Percentiles rank a stretch among this genome's conserved stretches.
Conservation (phyloP, 2,797 vertebrate species). For the Acropternis orthonyx region DNA sequence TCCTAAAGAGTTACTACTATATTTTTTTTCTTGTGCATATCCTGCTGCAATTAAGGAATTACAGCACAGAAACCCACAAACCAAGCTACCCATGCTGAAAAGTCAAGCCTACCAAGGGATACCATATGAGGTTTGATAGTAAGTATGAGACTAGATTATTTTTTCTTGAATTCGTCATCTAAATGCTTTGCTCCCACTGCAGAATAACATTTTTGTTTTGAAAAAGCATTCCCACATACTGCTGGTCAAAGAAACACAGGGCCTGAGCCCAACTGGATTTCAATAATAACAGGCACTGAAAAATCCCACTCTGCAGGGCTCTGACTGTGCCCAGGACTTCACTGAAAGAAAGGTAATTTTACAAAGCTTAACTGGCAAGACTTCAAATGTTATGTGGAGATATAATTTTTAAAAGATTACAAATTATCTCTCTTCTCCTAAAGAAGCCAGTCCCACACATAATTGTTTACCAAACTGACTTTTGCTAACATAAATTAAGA, state of each 20-base stretch:
- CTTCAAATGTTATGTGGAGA: background rate
- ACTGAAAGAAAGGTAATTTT: background rate
- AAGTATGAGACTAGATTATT: background rate
- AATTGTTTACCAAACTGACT: background rate
- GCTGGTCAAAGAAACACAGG: background rate
- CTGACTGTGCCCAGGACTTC: background rate
- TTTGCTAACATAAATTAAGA: background rate
- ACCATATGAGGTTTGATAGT: background rate
- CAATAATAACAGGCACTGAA: background rate
- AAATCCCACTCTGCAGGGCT: background rate
- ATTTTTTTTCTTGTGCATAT: background rate
- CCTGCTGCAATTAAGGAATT: background rate
- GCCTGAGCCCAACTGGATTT: background rate
- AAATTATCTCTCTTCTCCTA: background rate
- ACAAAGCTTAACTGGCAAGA: background rate
- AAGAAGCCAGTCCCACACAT: background rate
- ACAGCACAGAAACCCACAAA: background rate
- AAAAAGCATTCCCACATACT: background rate
- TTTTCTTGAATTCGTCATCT: background rate
- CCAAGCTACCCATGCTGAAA: background rate
- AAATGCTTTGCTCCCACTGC: background rate
- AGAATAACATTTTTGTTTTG: background rate
- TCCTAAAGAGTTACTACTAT: background rate
- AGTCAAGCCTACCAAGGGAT: background rate
- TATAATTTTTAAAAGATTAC: background rate